Evolutionary conservation across 2,888 invertebrate genomes (phyloP), one percentile per base, ranked within the genome.

Genomic region (Pristionchus entomophagus): DNA sequence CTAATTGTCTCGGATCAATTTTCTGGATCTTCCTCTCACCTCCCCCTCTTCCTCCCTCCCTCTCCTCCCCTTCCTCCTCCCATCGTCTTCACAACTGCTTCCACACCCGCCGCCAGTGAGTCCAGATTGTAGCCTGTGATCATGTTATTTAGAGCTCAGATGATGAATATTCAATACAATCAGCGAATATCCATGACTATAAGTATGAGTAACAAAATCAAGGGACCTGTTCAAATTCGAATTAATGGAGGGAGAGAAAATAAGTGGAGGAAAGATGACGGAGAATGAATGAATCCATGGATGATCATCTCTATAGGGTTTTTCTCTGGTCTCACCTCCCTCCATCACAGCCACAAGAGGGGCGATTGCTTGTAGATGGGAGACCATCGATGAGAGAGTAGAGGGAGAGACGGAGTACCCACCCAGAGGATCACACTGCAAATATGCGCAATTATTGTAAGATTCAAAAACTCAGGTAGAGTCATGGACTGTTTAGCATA

Each of bases 361-460:
- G 0, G 98, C 97, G 84, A 98, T 94, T 0, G 96, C 95, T 32
- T 96, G 96, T 3, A 98, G 94, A 95, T 97, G 95, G 88, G 97
- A 96, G 0, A 97, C 97, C 95, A 99, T 96, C 87, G 97, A 96
- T 0, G 96, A 97, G 94, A 96, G 98, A 87, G 96, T 96, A 94
- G 97, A 97, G 0, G 98, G 97, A 0, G 96, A 95, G 2, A 98
- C 96, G 92, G 96, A 96, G 94, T 97, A 98, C 88, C 96, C 96
- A 29, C 95, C 95, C 93, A 94, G 90, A 14, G 90, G 89, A 86
- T 91, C 91, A 62, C 88, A 87, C 59, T 45, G 49, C 19, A 69
- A 22, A 2, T n/a, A n/a, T n/a, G n/a, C n/a, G n/a, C n/a, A n/a
- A n/a, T n/a, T n/a, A n/a, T n/a, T n/a, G n/a, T n/a, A n/a, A n/a